Base-by-base conservation (phyloP, 2,797 vertebrate species). In the Brachyalestes nurse region DNA sequence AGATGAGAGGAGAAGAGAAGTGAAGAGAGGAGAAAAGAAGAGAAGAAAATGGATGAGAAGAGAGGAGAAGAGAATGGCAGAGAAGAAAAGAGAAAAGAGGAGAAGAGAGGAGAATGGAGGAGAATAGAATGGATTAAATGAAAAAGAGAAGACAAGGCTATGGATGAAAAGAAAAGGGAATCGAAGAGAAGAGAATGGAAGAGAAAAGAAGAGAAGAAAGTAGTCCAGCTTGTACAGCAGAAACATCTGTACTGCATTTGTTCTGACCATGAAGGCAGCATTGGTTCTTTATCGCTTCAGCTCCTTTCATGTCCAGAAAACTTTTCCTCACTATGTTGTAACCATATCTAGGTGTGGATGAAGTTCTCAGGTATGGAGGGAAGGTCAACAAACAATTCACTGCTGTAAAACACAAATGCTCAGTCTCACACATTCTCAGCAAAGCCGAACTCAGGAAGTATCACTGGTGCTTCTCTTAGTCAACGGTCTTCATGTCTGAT, bases 171-270 rank as follows among this genome's bases (percentile, higher is more conserved):
- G 23, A 65, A 42, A 47, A 28, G 53, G 57, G 34, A 21, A 57
- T 19, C 21, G 7, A 21, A 21, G 53, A 57, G 7, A 21, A 66
- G 23, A 65, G 34, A 21, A 57, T 19, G 21, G 7, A 21, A 21
- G 53, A 57, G 7, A 21, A 58, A 21, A 58, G n/a, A 23, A 58
- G n/a, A 58, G n/a, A 55, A 19, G 16, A 55, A 4, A 55, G 6
- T 14, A 51, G 64, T 77, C 78, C 79, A 82, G 66, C 75, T 79
- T 85, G 70, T 80, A 82, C 61, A 51, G 67, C 71, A 83, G 84
- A 85, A 87, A 88, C 87, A 90, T 89, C 87, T 90, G 89, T 80
- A 83, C 81, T 83, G 74, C 71, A 87, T 90, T 89, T 87, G 83
- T 83, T 82, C 55, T 81, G 80, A 79, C 84, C 82, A 84, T 77